Evolutionary conservation across 2,888 invertebrate species (phyloP).

Genomic region (Perdita meconis): DNA sequence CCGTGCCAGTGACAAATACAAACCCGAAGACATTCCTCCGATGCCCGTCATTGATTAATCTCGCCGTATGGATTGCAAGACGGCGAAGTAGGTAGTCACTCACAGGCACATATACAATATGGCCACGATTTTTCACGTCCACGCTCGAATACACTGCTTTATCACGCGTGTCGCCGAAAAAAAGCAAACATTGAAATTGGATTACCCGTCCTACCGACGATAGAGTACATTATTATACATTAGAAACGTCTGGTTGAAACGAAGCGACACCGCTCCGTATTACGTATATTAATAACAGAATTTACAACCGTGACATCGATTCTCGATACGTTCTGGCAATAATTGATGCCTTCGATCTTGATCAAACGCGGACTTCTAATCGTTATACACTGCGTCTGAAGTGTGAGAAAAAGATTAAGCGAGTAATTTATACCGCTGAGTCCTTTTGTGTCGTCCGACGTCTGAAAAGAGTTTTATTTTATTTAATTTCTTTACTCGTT

Average conservation of each 20-base stretch:
- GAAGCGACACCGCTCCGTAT: conserved; percentile 4
- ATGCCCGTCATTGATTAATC: conserved; percentile 64
- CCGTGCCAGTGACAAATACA: conserved; percentile 81
- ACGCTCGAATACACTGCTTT: conserved; percentile 56
- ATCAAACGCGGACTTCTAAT: conserved; percentile 24
- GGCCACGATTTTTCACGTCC: conserved; percentile 56
- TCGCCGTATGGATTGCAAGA: conserved; percentile 58
- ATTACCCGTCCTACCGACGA: conserved; percentile 36
- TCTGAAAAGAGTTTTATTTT: not conserved
- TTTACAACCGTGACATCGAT: conserved; percentile 7
- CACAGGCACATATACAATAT: conserved; percentile 61
- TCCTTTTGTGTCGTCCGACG: not conserved
- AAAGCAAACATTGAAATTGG: conserved; percentile 58
- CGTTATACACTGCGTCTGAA: conserved; percentile 21
- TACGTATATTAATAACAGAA: conserved; percentile 36
- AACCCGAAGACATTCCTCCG: conserved; percentile 72
- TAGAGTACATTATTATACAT: conserved; percentile 45
- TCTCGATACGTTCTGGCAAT: conserved; percentile 4
- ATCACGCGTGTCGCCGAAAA: conserved; percentile 43
- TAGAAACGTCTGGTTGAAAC: conserved; percentile 38
- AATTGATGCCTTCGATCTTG: conserved; percentile 39
- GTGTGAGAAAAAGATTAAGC: conserved; percentile 22
- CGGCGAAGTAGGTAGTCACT: conserved; percentile 57
- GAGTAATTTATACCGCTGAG: conserved; percentile 5
- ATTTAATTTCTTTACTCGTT: not conserved